Evolutionary conservation across 2,113 vertebrate genomes (phyloP).

Genomic region (Centropus unirufus): DNA sequence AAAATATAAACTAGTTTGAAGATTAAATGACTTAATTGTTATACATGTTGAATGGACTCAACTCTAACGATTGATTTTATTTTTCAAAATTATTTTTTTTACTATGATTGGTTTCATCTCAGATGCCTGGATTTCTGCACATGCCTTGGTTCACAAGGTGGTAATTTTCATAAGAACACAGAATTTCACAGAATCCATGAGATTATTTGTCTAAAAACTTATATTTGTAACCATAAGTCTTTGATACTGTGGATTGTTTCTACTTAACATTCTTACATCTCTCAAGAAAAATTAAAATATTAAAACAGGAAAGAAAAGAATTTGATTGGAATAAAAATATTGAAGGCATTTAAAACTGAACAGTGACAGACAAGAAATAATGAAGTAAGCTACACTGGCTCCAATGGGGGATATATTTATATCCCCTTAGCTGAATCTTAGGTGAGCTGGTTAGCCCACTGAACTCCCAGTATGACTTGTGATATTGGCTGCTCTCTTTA

Average conservation of each 20-base stretch:
- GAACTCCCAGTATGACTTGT: not conserved
- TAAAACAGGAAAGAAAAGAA: not conserved
- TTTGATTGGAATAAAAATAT: not conserved
- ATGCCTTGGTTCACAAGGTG: not conserved
- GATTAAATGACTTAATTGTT: not conserved
- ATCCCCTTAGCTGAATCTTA: not conserved
- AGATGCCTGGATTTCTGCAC: not conserved
- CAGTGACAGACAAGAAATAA: not conserved
- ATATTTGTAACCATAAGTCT: not conserved
- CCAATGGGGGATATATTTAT: not conserved
- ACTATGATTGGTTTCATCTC: not conserved
- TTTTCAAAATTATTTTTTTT: not conserved
- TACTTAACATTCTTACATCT: not conserved
- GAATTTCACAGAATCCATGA: not conserved
- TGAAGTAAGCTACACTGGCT: not conserved
- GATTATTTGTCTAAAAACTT: not conserved
- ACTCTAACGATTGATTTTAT: not conserved
- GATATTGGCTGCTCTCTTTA: not conserved
- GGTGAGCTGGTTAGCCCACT: not conserved
- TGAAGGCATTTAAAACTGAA: not conserved
- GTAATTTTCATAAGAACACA: not conserved
- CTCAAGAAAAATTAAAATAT: not conserved
- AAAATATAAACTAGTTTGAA: slow-evolving; percentile 21
- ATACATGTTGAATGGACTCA: not conserved
- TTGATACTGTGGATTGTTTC: not conserved